phyloP scores from a whole-genome alignment of 2,113 vertebrate species.

The Centropus unirufus region DNA sequence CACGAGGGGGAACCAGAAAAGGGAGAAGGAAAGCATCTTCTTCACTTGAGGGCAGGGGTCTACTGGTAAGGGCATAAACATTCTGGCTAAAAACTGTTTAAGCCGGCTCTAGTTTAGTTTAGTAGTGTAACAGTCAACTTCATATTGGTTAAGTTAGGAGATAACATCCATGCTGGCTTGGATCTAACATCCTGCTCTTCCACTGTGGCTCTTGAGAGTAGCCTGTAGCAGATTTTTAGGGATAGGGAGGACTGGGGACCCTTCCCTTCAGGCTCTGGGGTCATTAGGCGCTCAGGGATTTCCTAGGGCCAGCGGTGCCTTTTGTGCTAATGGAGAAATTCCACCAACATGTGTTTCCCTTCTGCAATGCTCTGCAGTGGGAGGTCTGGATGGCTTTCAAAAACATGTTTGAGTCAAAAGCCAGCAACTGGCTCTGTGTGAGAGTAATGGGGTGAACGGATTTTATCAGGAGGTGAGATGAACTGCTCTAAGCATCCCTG shows the following conservation, averaged over 20 bases:
- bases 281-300: background rate
- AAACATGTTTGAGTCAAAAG: background rate
- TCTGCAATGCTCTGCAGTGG: background rate
- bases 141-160: background rate
- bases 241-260: background rate
- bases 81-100: background rate
- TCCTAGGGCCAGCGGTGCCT: background rate
- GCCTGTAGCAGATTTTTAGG: background rate
- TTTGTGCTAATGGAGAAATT: constrained; percentile 5
- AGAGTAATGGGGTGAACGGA: background rate
- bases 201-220: background rate
- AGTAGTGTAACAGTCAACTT: rapidly evolving
- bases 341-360: constrained; percentile 13
- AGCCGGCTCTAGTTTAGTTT: background rate
- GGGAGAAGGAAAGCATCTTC: background rate
- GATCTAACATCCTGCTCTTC: background rate
- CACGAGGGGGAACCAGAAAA: background rate
- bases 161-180: rapidly evolving
- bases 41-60: background rate
- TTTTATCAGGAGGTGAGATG: background rate
- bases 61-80: background rate
- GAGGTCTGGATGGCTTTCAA: constrained; percentile 10
- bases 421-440: background rate
- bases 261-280: background rate
- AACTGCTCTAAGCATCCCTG: background rate